Percentiles rank a stretch among this genome's conserved stretches.
Conservation (phyloP, 2,888 invertebrate genomes). For the Plebejus melissa region DNA sequence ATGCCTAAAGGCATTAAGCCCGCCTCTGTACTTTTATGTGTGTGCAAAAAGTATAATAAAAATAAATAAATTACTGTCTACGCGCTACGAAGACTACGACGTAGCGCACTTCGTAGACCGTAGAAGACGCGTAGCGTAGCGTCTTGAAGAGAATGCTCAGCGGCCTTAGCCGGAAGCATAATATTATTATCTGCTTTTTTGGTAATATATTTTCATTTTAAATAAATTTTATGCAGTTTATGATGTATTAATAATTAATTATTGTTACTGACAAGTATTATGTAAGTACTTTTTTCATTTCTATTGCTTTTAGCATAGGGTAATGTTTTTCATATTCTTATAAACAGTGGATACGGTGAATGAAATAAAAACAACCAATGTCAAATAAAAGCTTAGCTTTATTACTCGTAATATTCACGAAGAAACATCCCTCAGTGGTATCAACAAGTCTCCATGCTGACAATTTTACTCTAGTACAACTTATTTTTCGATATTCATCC, state of each 20-base stretch:
- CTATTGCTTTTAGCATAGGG: too few species aligned
- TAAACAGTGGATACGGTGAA: not conserved
- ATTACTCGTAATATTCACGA: conserved; percentile 85
- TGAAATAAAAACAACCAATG: conserved; percentile 27
- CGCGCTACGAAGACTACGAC: not conserved
- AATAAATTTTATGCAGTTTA: not conserved
- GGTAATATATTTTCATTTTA: not conserved
- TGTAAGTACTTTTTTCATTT: not conserved
- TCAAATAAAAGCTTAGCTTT: conserved; percentile 88
- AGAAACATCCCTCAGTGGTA: conserved; percentile 77
- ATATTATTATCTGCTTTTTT: not conserved
- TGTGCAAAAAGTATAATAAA: too few species aligned
- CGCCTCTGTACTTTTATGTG: too few species aligned
- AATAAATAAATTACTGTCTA: not conserved
- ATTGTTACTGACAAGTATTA: not conserved
- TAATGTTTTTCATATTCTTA: not conserved
- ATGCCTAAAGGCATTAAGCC: too few species aligned
- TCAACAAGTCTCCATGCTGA: conserved; percentile 71
- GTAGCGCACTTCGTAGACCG: not conserved
- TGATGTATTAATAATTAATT: not conserved
- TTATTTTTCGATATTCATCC: conserved; percentile 61
- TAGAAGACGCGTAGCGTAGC: not conserved
- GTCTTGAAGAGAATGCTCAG: not conserved
- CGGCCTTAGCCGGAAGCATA: not conserved
- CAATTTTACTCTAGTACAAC: conserved; percentile 61